phyloP scores from a whole-genome alignment of 2,113 vertebrate genomes.

The Tor tambroides region DNA sequence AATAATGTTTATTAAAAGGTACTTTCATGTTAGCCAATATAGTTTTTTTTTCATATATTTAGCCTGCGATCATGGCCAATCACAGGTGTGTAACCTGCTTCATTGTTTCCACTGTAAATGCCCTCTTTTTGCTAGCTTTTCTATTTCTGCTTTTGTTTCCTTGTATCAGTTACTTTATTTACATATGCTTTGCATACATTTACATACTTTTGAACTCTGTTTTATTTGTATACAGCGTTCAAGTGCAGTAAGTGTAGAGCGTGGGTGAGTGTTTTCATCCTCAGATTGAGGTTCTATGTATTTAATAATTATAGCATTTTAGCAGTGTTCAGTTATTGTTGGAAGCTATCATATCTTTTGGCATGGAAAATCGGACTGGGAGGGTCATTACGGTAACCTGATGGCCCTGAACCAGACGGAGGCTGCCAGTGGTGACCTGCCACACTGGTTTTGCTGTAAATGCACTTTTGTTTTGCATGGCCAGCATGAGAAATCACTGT shows the following conservation, averaged over 20 bases:
- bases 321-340: not conserved
- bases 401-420: not conserved
- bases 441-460: constrained; percentile 10
- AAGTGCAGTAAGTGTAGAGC: not conserved
- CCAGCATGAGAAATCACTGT: constrained; percentile 22
- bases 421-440: not conserved
- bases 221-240: not conserved
- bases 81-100: not conserved
- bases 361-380: not conserved
- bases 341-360: not conserved
- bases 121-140: not conserved
- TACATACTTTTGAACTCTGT: constrained; percentile 1
- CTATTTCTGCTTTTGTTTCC: not conserved
- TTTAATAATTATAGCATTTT: not conserved
- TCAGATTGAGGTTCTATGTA: not conserved
- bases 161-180: not conserved
- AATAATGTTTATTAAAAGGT: not conserved
- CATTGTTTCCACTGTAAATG: not conserved
- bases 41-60: not conserved
- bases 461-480: constrained; percentile 13
- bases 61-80: not conserved
- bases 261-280: not conserved
- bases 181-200: constrained; percentile 11
- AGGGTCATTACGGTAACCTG: not conserved
- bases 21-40: not conserved